phyloP scores from a whole-genome alignment of 2,113 vertebrate genomes.

The Pipra filicauda region DNA sequence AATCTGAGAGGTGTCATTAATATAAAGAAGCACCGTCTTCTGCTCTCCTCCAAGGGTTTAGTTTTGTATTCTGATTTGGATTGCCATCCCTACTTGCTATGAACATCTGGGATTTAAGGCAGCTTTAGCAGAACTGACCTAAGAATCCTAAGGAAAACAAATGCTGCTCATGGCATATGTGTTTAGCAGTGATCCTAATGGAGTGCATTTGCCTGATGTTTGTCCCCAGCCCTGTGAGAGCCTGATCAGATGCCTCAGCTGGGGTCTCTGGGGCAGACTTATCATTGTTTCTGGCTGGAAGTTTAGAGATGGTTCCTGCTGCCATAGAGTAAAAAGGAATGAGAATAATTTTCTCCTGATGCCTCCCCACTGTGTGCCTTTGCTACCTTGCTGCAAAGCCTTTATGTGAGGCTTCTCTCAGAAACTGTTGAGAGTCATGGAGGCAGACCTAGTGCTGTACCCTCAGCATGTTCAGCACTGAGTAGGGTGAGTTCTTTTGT shows the following conservation, averaged over 20 bases:
- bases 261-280: background rate
- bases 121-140: background rate
- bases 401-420: background rate
- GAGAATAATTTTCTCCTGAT: background rate
- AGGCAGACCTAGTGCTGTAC: too few relatives aligned
- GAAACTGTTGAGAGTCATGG: background rate
- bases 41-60: background rate
- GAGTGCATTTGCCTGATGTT: background rate
- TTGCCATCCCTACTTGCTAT: background rate
- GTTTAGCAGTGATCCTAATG: background rate
- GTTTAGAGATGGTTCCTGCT: background rate
- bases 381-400: background rate
- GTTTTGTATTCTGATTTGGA: background rate
- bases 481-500: background rate
- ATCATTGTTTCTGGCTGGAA: background rate
- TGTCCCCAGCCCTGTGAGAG: background rate
- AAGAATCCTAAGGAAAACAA: background rate
- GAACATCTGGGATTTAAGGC: background rate
- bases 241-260: fast-evolving
- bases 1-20: background rate
- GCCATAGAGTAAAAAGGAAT: background rate
- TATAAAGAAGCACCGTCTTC: background rate
- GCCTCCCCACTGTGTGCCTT: background rate
- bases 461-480: background rate
- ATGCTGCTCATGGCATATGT: background rate